These are phyloP conservation scores for Tenthredo notha DNA, from an alignment of 2,888 invertebrate genomes.

Conservation along the genomic window DNA sequence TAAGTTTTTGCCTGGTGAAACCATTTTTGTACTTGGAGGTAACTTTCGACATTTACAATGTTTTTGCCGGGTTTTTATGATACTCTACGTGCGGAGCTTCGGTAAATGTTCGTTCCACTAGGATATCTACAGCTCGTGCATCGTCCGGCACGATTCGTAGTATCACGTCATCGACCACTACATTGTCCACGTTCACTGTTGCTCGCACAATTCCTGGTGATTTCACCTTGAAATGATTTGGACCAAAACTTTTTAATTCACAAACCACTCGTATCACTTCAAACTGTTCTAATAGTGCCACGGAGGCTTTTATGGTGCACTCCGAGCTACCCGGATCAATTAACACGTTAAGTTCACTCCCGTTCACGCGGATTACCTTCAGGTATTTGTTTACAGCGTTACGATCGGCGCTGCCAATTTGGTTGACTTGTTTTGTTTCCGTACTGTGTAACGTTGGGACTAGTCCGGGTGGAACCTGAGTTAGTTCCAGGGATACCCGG, in stretches of 20 bases:
- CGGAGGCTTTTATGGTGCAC: conserved; percentile 58
- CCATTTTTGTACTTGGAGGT: too few relatives aligned
- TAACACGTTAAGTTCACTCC: conserved; percentile 34
- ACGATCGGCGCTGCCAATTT: too few relatives aligned
- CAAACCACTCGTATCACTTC: neutral
- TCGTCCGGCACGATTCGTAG: conserved; percentile 62
- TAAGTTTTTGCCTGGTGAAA: too few relatives aligned
- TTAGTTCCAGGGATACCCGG: too few relatives aligned
- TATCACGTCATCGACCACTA: conserved; percentile 38
- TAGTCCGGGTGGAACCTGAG: too few relatives aligned
- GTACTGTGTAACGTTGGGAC: too few relatives aligned
- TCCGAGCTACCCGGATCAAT: conserved; percentile 58
- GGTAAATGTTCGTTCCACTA: conserved; percentile 61
- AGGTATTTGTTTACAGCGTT: conserved; percentile 54
- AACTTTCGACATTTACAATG: too few relatives aligned
- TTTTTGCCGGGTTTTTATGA: too few relatives aligned
- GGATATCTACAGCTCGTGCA: conserved; percentile 59
- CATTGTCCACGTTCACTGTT: neutral
- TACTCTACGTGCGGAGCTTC: conserved; percentile 59
- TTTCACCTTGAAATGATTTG: neutral
- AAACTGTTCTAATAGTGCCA: neutral
- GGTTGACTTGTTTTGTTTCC: neutral
- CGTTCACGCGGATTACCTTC: conserved; percentile 51
- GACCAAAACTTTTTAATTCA: neutral
- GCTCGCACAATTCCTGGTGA: neutral